Base-by-base conservation (phyloP, 2,797 vertebrate species). In the Eremophila alpestris region DNA sequence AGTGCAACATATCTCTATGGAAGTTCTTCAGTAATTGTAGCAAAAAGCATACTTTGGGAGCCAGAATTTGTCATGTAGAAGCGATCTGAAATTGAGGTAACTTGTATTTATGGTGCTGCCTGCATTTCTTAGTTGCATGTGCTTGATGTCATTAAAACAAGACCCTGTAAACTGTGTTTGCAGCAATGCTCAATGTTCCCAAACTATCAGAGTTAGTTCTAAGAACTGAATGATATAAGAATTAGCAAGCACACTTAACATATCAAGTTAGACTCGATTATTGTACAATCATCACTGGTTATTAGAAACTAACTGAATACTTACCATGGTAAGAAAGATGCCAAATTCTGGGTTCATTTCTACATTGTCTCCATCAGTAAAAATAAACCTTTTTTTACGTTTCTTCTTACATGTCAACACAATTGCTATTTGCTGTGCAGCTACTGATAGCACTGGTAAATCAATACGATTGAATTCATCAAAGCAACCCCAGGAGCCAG, bases 401-500 rank as follows among this genome's bases (percentile, higher is more conserved):
- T 99, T 99, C 88, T 99, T 99, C 97, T 99, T 99, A 97, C 99
- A 99, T 3, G 98, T 99, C 75, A 99, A 98, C 93, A 99, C 98
- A 78, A 99, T 98, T 19, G 99, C 98, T 54, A 99, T 99, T 97
- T 99, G 99, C 91, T 99, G 99, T 15, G 99, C 99, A 32, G 99
- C 99, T 59, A 99, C 99, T 0, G 99, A 99, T 54, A 99, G 96
- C 69, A 99, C 99, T 8, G 99, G 99, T 67, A 99, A 98, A 95
- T 99, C 98, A 36, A 99, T 99, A 49, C 99, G 99, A 95, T 99
- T 99, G 97, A 99, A 99, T 95, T 99, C 99, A 65, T 99, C 99
- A 95, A 99, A 99, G 96, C 99, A 99, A 51, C 99, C 99, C 99
- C 99, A 99, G 38, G 99, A 99, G 69, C 99, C 99, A 75, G 99